Percentiles rank a stretch among this genome's conserved stretches.
Conservation (phyloP, 2,888 invertebrate species). For the Ceriagrion tenellum region DNA sequence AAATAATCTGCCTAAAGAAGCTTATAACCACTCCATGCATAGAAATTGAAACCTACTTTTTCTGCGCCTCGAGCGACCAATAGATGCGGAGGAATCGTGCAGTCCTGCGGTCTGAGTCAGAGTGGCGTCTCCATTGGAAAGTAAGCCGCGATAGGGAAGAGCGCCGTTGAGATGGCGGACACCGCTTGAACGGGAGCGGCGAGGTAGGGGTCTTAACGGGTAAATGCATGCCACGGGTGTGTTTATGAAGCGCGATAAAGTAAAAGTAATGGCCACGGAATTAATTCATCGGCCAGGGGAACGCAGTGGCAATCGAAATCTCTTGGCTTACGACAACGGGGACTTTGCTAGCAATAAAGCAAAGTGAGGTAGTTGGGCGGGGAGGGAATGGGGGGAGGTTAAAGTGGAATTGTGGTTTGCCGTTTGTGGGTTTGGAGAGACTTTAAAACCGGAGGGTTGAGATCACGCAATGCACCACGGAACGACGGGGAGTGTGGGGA, state of each 20-base stretch:
- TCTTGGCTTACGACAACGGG: neutral
- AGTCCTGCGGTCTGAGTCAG: neutral
- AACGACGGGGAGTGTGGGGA: neutral
- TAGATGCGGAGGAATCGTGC: neutral
- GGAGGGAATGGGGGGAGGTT: neutral
- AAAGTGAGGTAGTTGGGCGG: neutral
- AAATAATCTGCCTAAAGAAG: too few relatives aligned
- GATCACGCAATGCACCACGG: constrained; percentile 63
- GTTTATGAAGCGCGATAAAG: constrained; percentile 66
- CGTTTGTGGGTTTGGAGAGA: neutral
- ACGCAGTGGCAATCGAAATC: constrained; percentile 34
- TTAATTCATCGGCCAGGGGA: constrained; percentile 63
- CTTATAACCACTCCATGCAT: too few relatives aligned
- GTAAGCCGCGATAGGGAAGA: neutral
- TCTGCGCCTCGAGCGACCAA: neutral
- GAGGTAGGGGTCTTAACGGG: neutral
- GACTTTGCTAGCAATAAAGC: constrained; percentile 43
- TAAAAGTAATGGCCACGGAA: constrained; percentile 58
- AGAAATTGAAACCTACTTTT: too few relatives aligned
- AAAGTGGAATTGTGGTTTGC: neutral
- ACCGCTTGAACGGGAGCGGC: neutral
- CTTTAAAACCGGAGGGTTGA: neutral
- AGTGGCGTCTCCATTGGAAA: neutral
- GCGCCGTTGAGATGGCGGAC: neutral
- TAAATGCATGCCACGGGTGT: constrained; percentile 29